Percentiles rank a stretch among this genome's conserved stretches.
These are phyloP conservation scores for Monopis laevigella DNA, from an alignment of 2,888 invertebrate genomes.

Conservation along the genomic window DNA sequence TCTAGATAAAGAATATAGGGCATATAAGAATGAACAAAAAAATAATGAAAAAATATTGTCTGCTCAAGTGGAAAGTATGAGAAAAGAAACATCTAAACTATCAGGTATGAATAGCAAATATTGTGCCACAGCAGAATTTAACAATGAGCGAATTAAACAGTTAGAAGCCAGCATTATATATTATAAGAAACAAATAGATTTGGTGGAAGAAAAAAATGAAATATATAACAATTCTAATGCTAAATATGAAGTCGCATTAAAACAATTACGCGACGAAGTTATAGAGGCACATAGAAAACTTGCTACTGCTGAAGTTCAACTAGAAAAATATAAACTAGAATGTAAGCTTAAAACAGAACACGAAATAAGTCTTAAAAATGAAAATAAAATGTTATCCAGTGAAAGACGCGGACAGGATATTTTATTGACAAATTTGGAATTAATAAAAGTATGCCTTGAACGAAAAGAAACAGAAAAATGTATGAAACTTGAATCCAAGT, in stretches of 20 bases:
- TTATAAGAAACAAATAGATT: constrained; percentile 86
- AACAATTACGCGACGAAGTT: constrained; percentile 81
- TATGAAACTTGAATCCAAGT: constrained; percentile 75
- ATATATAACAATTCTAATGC: constrained; percentile 82
- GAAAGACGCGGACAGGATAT: constrained; percentile 83
- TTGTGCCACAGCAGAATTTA: constrained; percentile 82
- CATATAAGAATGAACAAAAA: constrained; percentile 84
- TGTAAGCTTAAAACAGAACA: constrained; percentile 79
- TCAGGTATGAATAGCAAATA: constrained; percentile 83
- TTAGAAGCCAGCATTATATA: constrained; percentile 77
- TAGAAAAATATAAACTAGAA: constrained; percentile 80
- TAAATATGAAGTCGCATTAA: constrained; percentile 87
- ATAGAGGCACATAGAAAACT: constrained; percentile 76
- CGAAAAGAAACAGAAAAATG: constrained; percentile 84
- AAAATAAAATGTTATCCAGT: constrained; percentile 80
- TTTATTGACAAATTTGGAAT: constrained; percentile 85
- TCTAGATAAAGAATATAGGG: constrained; percentile 83
- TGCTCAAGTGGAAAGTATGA: constrained; percentile 84
- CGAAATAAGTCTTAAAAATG: constrained; percentile 79
- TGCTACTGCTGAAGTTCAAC: constrained; percentile 79
- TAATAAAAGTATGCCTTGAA: constrained; percentile 89
- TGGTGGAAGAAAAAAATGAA: constrained; percentile 86
- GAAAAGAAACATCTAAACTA: constrained; percentile 77
- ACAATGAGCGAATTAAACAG: constrained; percentile 84
- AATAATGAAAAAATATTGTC: constrained; percentile 85